Percentiles rank a stretch among this genome's conserved stretches.
Conservation (phyloP, 2,797 vertebrate genomes). For the Phataginus tetradactyla region DNA sequence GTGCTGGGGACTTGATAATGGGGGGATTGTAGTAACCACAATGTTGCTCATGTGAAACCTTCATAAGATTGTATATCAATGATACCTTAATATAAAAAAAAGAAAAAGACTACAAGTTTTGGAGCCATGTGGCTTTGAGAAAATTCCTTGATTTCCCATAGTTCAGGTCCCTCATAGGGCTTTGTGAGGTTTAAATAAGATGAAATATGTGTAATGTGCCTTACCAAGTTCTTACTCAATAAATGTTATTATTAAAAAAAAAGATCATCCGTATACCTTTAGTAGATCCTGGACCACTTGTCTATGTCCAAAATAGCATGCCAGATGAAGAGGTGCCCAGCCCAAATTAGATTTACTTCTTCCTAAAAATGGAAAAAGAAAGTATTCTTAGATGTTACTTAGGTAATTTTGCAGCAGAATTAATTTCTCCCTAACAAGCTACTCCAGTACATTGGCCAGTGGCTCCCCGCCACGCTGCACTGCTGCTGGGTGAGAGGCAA, state of each 20-base stretch:
- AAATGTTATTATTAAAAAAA: not conserved
- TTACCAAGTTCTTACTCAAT: not conserved
- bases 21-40: no score
- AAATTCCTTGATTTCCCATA: not conserved
- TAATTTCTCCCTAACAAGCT: not conserved
- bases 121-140: not conserved
- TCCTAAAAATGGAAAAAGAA: conserved; percentile 84
- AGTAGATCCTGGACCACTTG: conserved; percentile 92
- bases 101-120: not conserved
- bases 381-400: not conserved
- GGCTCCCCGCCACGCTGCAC: not conserved
- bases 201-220: not conserved
- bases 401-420: not conserved
- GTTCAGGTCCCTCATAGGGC: not conserved
- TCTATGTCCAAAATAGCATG: conserved; percentile 92
- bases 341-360: conserved; percentile 89
- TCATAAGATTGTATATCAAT: no score
- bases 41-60: no score
- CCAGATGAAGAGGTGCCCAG: conserved; percentile 95
- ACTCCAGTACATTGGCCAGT: not conserved
- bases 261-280: conserved; percentile 87
- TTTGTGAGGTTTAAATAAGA: not conserved
- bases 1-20: no score
- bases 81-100: no score
- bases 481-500: not conserved